Evolutionary conservation across 2,113 vertebrate genomes (phyloP).

Genomic region (Mungos mungo): DNA sequence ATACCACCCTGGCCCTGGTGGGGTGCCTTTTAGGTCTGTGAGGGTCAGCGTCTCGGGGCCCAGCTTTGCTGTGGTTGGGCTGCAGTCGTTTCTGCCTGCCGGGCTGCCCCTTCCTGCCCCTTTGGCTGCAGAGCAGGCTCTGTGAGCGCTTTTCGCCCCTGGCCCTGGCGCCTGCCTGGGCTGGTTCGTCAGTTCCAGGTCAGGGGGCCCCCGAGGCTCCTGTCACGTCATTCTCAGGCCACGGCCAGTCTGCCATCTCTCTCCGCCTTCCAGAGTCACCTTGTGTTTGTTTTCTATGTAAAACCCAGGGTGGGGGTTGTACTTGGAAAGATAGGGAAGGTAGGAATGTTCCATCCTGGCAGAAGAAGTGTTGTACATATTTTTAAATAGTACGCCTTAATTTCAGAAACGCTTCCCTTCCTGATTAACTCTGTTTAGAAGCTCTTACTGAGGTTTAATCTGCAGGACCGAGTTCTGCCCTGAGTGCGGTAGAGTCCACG

Average conservation of each 20-base stretch:
- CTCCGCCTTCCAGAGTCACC: not conserved
- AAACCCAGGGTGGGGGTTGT: not conserved
- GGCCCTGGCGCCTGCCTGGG: not conserved
- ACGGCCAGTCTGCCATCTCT: not conserved
- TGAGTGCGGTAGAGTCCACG: not conserved
- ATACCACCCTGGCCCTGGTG: rapidly evolving
- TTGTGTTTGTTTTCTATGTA: not conserved
- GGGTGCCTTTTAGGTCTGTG: not conserved
- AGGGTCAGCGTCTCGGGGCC: not conserved
- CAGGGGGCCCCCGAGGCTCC: no score
- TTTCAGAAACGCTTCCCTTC: not conserved
- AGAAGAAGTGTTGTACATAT: not conserved
- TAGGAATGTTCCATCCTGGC: not conserved
- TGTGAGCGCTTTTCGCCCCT: not conserved
- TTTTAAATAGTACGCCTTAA: not conserved
- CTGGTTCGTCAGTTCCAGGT: not conserved
- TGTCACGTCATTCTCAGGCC: not conserved
- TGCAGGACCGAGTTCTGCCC: not conserved
- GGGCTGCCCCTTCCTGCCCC: not conserved
- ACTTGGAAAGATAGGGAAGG: not conserved
- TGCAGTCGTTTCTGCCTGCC: not conserved
- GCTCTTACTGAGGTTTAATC: not conserved
- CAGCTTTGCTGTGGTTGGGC: not conserved
- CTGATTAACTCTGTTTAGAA: not conserved
- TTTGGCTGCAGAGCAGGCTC: not conserved